Base-by-base conservation (phyloP, 2,888 invertebrate genomes). In the Hypolimnas misippus region DNA sequence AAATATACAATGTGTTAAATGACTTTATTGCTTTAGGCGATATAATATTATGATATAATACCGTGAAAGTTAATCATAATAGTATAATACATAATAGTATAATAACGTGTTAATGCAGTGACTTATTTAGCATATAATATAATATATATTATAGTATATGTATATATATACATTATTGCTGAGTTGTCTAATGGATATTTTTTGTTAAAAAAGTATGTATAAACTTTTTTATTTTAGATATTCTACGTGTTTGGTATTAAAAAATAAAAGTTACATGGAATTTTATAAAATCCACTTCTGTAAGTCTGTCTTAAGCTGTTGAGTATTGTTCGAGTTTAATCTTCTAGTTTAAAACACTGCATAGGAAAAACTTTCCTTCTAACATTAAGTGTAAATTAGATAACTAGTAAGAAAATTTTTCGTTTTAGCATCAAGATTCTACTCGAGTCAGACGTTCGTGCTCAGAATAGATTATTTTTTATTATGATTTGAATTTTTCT, bases 311-410 rank as follows among this genome's bases (percentile, higher is more conserved):
- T 51, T 58, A 42, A 60, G 53, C 59, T 54, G 44, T 44, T 58
- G 50, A 51, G 50, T 42, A 42, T 52, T 42, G 58, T 52, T 51
- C 44, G 35, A 60, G 53, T 49, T 46, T 17, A 54, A 54, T 49
- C 33, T 55, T 54, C 38, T 46, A 31, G 17, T 58, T 58, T 33
- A 53, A 54, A 54, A 60, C 53, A 53, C 25, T 38, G 14, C 46
- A 52, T 44, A 52, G 44, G 6, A 7, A 60, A 49, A 49, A 60
- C 53, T 54, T 54, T 49, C 7, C 25, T 58, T 6, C 33, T 12
- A 33, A 40, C 38, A 54, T 29, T 60, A 60, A 60, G 17, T 60
- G 60, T 25, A 60, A 60, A 60, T 60, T 60, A 49, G 60, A 60
- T 60, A 60, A 60, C 53, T 54, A 38, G 33, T 54, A 38, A 25